Evolutionary conservation across 2,888 invertebrate species (phyloP).

Genomic region (Cynaeus angustus): DNA sequence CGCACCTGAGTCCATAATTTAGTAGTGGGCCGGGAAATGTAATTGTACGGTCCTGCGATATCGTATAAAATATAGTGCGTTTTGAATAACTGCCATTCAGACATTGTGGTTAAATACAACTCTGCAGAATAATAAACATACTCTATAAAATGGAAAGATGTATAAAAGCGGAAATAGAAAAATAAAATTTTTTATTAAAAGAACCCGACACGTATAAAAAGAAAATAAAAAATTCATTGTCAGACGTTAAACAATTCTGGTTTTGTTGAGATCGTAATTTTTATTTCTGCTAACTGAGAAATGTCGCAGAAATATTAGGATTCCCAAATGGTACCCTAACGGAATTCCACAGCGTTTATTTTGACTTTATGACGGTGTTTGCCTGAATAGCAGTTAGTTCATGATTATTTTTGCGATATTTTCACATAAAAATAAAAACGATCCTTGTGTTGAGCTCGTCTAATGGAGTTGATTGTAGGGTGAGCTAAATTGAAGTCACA

Average conservation of each 20-base stretch:
- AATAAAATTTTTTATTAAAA: slow-evolving; percentile 25
- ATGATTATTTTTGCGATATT: background rate
- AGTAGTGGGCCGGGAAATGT: slow-evolving; percentile 17
- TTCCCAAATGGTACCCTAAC: no score
- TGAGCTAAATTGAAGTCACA: slow-evolving; percentile 46
- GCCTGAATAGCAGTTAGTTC: background rate
- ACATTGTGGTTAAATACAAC: no score
- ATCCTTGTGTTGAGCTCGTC: slow-evolving; percentile 7
- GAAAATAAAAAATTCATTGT: slow-evolving; percentile 19
- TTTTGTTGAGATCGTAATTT: background rate
- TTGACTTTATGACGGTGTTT: no score
- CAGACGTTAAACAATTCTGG: slow-evolving; percentile 10
- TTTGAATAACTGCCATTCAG: no score
- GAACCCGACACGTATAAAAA: slow-evolving; percentile 9
- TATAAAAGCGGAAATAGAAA: slow-evolving; percentile 21
- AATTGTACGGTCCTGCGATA: slow-evolving; percentile 36
- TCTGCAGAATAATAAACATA: background rate
- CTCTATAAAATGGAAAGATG: slow-evolving; percentile 6
- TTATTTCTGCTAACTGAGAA: background rate
- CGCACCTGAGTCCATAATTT: slow-evolving; percentile 36
- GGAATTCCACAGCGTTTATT: no score
- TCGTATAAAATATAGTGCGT: slow-evolving; percentile 21
- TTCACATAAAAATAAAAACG: slow-evolving; percentile 9
- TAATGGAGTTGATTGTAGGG: slow-evolving; percentile 47
- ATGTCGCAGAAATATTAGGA: no score